Evolutionary conservation across 2,888 invertebrate genomes (phyloP), one percentile per base, ranked within the genome.

Genomic region (Pteria penguin): DNA sequence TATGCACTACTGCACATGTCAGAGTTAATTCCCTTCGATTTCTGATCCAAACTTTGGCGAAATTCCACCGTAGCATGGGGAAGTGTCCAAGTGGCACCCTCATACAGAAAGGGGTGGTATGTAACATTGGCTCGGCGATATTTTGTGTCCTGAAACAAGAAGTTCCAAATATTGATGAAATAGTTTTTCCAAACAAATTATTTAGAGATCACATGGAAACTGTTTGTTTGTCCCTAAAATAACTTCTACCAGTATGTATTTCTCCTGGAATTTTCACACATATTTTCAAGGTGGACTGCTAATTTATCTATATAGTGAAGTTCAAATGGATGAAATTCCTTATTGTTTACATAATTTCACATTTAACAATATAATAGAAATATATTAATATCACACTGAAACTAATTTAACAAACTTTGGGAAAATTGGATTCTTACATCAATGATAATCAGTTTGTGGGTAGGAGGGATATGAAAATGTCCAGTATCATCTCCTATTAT

Each of bases 401-500:
- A n/a, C n/a, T n/a, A n/a, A n/a, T n/a, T n/a, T n/a, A n/a, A n/a
- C n/a, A n/a, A n/a, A n/a, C n/a, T n/a, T n/a, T n/a, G n/a, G n/a
- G n/a, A n/a, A n/a, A n/a, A n/a, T n/a, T n/a, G n/a, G n/a, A n/a
- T 14, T 27, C 71, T 54, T 73, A 84, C 86, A 82, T 86, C 84
- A 1, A 81, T 83, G 14, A 82, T 72, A 58, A 83, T 78, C 52
- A 85, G 71, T 0, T 72, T 82, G 22, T 85, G 82, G 36, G 72
- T 72, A 2, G 87, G 87, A 0, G 77, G 80, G 14, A 88, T 76
- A 58, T 86, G 87, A 2, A 87, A 45, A 33, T 86, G 85, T 18
- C 83, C 87, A 2, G 85, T 86, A 76, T 87, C 88, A 72, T 88
- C 88, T 18, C 88, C 88, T 18, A 84, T 80, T 45, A 86, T 75